Evolutionary conservation across 2,888 invertebrate genomes (phyloP).

Genomic region (Synergus laeviventris): DNA sequence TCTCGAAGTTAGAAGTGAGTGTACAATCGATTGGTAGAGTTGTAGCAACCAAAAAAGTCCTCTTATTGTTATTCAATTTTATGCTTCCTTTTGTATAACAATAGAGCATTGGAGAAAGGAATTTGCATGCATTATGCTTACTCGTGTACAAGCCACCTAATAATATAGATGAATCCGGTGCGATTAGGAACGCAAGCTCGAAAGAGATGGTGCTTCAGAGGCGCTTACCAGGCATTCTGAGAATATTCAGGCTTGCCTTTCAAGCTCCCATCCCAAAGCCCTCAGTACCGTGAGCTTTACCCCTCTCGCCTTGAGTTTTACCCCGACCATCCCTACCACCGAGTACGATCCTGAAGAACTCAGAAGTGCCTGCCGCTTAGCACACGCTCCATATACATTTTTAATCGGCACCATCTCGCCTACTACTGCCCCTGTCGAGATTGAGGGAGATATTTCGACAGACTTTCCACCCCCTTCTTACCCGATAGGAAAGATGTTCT

Average conservation of each 20-base stretch:
- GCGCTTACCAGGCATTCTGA: conserved; percentile 69
- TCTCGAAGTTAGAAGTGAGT: too few species aligned
- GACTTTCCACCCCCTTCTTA: not conserved
- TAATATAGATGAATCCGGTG: conserved; percentile 67
- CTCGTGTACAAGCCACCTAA: conserved; percentile 62
- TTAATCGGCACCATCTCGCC: conserved; percentile 61
- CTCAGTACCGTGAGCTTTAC: conserved; percentile 44
- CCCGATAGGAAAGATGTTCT: conserved; percentile 13
- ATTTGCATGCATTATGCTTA: conserved; percentile 56
- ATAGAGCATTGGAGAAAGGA: not conserved
- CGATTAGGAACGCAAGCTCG: conserved; percentile 68
- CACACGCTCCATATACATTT: conserved; percentile 65
- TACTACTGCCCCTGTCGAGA: conserved; percentile 8
- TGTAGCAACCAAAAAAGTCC: too few species aligned
- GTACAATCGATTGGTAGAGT: too few species aligned
- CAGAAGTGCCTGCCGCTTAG: conserved; percentile 62
- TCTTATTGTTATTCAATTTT: not conserved
- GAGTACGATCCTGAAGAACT: conserved; percentile 58
- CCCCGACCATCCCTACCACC: conserved; percentile 48
- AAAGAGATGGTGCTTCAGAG: conserved; percentile 67
- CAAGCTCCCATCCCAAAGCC: conserved; percentile 45
- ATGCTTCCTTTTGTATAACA: not conserved
- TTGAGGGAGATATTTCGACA: conserved; percentile 24
- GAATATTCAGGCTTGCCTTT: conserved; percentile 60
- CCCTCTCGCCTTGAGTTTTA: conserved; percentile 42